phyloP scores from a whole-genome alignment of 2,113 vertebrate species.

The Psammodynastes pulverulentus region DNA sequence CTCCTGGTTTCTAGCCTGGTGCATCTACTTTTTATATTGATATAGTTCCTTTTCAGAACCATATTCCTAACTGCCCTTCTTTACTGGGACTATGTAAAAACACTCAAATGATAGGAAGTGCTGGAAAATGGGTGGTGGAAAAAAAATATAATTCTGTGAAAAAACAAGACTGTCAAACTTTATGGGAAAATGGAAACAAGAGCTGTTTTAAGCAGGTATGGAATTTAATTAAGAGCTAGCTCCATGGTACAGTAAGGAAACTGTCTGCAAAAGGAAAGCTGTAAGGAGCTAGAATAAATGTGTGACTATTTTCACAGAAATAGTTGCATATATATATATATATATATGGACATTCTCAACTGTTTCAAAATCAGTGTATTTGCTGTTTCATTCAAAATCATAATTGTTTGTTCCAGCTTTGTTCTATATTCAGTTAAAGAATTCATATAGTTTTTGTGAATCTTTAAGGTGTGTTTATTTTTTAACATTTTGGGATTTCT shows the following conservation, averaged over 20 bases:
- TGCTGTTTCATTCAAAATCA: neutral
- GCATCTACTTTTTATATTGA: neutral
- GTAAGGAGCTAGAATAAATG: neutral
- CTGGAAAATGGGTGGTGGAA: neutral
- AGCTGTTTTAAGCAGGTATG: neutral
- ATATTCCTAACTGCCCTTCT: neutral
- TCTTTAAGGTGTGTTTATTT: neutral
- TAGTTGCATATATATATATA: neutral
- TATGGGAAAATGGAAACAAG: neutral
- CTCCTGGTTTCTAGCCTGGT: neutral
- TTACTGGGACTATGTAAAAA: neutral
- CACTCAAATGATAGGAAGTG: neutral
- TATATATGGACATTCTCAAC: neutral
- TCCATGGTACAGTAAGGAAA: neutral
- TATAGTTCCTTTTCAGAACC: constrained; percentile 21
- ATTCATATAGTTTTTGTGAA: neutral
- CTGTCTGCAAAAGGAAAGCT: neutral
- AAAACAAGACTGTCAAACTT: neutral
- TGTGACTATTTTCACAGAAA: neutral
- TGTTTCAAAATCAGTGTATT: constrained; percentile 4
- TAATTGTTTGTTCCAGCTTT: neutral
- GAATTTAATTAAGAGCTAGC: neutral
- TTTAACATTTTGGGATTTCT: neutral
- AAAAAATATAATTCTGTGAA: neutral
- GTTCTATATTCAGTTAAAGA: neutral